Base-by-base conservation (phyloP, 1,140 invertebrate genomes). In the Ladona fulva region DNA sequence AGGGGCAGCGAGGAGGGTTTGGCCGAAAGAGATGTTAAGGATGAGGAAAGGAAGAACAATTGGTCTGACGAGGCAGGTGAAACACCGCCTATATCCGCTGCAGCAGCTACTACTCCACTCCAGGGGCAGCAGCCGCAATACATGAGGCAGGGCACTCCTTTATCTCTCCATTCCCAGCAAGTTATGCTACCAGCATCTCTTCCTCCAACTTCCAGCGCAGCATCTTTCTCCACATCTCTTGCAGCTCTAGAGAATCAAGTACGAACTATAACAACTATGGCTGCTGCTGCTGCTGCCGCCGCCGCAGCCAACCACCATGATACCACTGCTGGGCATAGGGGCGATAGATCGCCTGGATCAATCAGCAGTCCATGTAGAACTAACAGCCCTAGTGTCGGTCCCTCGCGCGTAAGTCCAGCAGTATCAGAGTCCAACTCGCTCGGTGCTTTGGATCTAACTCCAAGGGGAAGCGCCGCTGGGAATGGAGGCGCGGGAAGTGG, bases 191-290 rank as follows among this genome's bases (percentile, higher is more conserved):
- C 52, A 16, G 52, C 52, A 66, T 66, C 52, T 22, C 52, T 66
- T 7, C 29, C 29, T 12, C 44, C 76, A 29, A 42, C 25, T 24
- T 74, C 75, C 19, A 74, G 42, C 42, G n/a, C n/a, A 66, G 1
- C 87, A 3, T 89, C 87, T 78, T 93, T 93, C 83, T 91, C 90
- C 1, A 90, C 91, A 0, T 92, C 92, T 37, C 86, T 95, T 78
- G 91, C 92, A 77, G 93, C 92, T 74, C 87, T 92, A 10, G 91
- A 92, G 81, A 91, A 92, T 83, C 91, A 93, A 86, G 89, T 91
- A 80, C 88, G 90, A 83, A 91, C 90, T 77, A 90, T 91, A 82
- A 90, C 86, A 81, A 89, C 90, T 78, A 83, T 87, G 86, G 87
- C 87, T 74, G 37, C 77, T 76, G 80, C 79, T 29, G 79, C 79